phyloP scores from a whole-genome alignment of 2,797 vertebrate species.

The Pristis pectinata region DNA sequence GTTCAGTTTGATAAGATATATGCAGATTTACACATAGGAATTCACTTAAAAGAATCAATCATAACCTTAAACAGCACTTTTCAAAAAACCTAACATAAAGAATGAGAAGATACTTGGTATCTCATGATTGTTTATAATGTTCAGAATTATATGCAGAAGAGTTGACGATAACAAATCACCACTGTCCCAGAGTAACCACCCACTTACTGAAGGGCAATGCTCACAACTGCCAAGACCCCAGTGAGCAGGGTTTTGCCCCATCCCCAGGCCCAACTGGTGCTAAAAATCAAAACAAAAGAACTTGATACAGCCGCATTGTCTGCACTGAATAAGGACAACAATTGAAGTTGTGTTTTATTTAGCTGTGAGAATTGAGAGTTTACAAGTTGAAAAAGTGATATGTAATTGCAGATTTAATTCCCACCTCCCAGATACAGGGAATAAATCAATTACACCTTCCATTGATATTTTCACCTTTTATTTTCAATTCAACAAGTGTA shows the following conservation, averaged over 20 bases:
- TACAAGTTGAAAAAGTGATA: background rate
- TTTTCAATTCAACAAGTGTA: slow-evolving; percentile 51
- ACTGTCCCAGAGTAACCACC: background rate
- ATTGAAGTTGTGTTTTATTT: background rate
- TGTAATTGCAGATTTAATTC: background rate
- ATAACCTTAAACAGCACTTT: background rate
- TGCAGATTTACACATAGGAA: background rate
- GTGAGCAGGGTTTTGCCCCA: too few species aligned
- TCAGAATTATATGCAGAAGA: background rate
- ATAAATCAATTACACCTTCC: background rate
- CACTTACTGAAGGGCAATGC: background rate
- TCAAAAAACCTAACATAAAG: background rate
- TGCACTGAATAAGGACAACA: background rate
- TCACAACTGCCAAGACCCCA: background rate
- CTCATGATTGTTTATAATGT: too few species aligned
- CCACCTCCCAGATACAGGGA: background rate
- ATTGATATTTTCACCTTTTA: slow-evolving; percentile 27
- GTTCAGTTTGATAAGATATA: background rate
- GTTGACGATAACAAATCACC: too few species aligned
- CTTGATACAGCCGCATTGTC: background rate
- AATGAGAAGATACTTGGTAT: background rate
- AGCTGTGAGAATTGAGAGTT: background rate
- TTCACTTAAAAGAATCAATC: background rate
- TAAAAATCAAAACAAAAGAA: background rate
- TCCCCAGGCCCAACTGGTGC: background rate